Evolutionary conservation across 2,113 vertebrate genomes (phyloP).

Genomic region (Rhinogobius similis): DNA sequence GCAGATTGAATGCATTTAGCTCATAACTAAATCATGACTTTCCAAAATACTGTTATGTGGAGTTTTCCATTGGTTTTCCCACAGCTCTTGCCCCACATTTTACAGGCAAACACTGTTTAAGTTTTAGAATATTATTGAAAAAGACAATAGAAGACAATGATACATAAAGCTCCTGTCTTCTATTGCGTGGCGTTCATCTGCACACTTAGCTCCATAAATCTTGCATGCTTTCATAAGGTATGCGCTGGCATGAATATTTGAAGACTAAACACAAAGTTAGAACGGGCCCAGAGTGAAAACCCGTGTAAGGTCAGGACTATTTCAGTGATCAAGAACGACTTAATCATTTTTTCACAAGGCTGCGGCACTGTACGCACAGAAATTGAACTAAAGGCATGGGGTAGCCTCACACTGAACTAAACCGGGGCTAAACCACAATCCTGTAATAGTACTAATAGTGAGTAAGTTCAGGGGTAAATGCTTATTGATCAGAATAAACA

Average conservation of each 20-base stretch:
- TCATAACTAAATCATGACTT: too few relatives aligned
- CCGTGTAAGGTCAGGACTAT: slow-evolving; percentile 5
- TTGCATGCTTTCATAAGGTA: slow-evolving; percentile 9
- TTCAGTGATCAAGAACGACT: slow-evolving; percentile 4
- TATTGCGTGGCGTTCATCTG: not conserved
- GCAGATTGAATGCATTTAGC: too few relatives aligned
- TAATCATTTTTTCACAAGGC: slow-evolving; percentile 14
- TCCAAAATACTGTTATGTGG: too few relatives aligned
- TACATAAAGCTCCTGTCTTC: not conserved
- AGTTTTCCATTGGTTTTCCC: not conserved
- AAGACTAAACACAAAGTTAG: slow-evolving; percentile 1
- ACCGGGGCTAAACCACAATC: slow-evolving; percentile 2
- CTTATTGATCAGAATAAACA: too few relatives aligned
- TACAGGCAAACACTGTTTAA: too few relatives aligned
- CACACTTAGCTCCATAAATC: slow-evolving; percentile 2
- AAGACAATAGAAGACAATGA: not conserved
- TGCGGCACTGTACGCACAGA: not conserved
- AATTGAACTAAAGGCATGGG: not conserved
- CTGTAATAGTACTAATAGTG: not conserved
- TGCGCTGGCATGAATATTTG: slow-evolving; percentile 2
- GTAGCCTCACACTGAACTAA: not conserved
- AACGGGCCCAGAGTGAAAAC: slow-evolving; percentile 5
- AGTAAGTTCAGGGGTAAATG: too few relatives aligned
- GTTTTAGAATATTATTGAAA: not conserved
- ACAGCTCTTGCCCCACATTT: too few relatives aligned